Percentiles rank a stretch among this genome's conserved stretches.
These are phyloP conservation scores for Omphaloscelis lunosa DNA, from an alignment of 2,888 invertebrate species.

Conservation along the genomic window DNA sequence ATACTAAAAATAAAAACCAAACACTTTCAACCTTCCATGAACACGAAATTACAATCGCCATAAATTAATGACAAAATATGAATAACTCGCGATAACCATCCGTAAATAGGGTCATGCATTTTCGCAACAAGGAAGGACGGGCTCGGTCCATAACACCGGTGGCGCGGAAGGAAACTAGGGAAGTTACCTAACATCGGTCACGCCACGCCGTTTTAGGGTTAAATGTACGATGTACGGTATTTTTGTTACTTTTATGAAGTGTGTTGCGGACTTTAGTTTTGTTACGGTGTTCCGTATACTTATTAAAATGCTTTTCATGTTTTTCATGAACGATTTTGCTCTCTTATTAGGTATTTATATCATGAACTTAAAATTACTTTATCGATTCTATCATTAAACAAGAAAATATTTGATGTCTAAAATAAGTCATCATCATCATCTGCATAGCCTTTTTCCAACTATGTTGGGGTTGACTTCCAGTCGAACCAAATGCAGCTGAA, in stretches of 20 bases:
- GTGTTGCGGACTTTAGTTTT: neutral
- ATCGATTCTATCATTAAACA: no score
- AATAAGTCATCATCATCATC: no score
- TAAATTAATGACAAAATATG: constrained; percentile 62
- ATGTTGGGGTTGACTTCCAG: no score
- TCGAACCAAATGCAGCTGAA: no score
- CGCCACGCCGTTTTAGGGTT: constrained; percentile 54
- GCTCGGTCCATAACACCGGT: constrained; percentile 59
- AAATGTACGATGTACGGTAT: constrained; percentile 10
- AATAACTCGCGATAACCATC: constrained; percentile 50
- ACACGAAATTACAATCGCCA: constrained; percentile 21
- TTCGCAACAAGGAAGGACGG: constrained; percentile 61
- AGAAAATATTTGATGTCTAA: no score
- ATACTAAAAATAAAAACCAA: neutral
- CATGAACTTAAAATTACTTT: neutral
- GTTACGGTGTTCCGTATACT: neutral
- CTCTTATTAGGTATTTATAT: no score
- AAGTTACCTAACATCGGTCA: constrained; percentile 65
- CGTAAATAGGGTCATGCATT: constrained; percentile 60
- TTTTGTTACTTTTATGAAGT: constrained; percentile 14
- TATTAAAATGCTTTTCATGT: neutral
- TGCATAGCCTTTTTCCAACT: no score
- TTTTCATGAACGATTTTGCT: neutral
- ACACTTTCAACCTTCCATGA: neutral
- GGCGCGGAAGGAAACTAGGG: constrained; percentile 64